Base-by-base conservation (phyloP, 2,797 vertebrate species). In the Pachyuromys duprasi region DNA sequence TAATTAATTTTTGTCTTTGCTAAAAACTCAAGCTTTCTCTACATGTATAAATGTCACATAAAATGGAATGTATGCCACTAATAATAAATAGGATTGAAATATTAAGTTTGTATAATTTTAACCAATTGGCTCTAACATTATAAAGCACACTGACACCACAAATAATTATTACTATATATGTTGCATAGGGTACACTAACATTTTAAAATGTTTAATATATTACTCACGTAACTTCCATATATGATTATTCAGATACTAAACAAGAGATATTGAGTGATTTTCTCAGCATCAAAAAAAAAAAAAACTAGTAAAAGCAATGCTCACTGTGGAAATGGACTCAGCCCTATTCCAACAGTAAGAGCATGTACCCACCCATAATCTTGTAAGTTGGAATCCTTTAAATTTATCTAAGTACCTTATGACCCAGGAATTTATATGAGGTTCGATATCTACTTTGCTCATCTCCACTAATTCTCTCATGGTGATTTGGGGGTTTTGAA, bases 1-100 rank as follows among this genome's bases (percentile, higher is more conserved):
- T 96, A 95, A 94, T 91, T 93, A 36, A 94, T 94, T 81, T 92
- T 92, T 62, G 69, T 93, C 82, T 88, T 96, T 96, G 62, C 79
- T 45, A 87, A 94, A 92, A 95, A 87, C 42, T 78, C 90, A 83
- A 80, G 62, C 62, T 95, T 93, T 83, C 86, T 93, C 53, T 33
- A 95, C 15, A 15, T 89, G 53, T 90, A 74, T 90, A 88, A 75
- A 96, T 67, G 36, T 6, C 49, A 80, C 15, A n/a, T 90, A 84
- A 92, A 96, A 72, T 74, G 84, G 53, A 91, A 93, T 65, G 26
- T 78, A 95, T 95, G 83, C 63, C 17, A 42, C 69, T 60, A 74
- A 95, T 93, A 82, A 89, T 62, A 42, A 94, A 55, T 75, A 91
- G 69, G 86, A 65, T 92, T 63, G 75, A 96, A 97, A 76, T 90